Evolutionary conservation across 2,113 vertebrate species (phyloP).

Genomic region (Prinia subflava): DNA sequence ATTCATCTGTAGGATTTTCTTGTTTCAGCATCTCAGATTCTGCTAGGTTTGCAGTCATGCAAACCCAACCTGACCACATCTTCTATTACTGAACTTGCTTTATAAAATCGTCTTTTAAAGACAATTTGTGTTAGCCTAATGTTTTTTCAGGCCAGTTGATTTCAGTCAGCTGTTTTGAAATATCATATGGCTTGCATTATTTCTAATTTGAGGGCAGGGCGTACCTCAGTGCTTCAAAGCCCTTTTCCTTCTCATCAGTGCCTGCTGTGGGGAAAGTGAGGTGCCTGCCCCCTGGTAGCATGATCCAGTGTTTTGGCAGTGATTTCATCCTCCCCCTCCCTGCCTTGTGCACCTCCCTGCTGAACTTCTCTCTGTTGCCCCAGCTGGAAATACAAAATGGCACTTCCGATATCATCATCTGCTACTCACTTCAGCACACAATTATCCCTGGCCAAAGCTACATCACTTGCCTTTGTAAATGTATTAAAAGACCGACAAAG

Average conservation of each 20-base stretch:
- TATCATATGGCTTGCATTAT: background rate
- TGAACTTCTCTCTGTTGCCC: background rate
- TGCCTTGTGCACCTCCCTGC: background rate
- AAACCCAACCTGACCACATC: background rate
- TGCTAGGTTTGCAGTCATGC: background rate
- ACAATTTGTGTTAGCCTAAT: background rate
- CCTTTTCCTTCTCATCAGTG: background rate
- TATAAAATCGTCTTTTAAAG: background rate
- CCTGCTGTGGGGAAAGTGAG: background rate
- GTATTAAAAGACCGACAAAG: background rate
- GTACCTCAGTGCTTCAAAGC: background rate
- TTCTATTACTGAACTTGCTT: background rate
- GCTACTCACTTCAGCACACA: background rate
- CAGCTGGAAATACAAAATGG: background rate
- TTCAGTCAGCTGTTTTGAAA: background rate
- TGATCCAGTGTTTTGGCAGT: background rate
- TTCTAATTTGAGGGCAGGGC: background rate
- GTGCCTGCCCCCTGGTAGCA: background rate
- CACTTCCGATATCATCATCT: background rate
- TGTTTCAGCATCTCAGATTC: background rate
- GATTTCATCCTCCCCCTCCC: background rate
- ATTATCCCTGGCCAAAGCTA: background rate
- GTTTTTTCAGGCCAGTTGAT: background rate
- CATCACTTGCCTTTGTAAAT: slow-evolving; percentile 3
- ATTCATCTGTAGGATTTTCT: background rate